Percentiles rank a stretch among this genome's conserved stretches.
Evolutionary conservation across 2,888 invertebrate genomes (phyloP).

Genomic region (Portevinia maculata): DNA sequence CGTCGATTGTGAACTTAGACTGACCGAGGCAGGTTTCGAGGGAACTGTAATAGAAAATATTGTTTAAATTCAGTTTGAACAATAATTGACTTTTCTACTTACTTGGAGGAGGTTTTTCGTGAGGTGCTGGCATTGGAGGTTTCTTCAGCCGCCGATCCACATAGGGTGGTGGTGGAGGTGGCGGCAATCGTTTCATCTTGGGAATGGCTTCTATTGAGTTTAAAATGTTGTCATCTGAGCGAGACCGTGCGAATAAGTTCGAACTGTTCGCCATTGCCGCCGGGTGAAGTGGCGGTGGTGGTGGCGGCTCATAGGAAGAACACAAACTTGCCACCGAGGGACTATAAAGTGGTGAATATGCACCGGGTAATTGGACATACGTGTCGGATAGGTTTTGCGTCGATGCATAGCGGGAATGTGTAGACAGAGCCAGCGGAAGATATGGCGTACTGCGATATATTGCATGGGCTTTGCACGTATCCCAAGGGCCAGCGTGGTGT

Average conservation of each 20-base stretch:
- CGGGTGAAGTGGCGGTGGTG: constrained; percentile 86
- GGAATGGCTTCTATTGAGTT: constrained; percentile 86
- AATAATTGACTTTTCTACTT: constrained; percentile 73
- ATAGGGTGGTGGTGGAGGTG: constrained; percentile 85
- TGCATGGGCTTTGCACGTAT: constrained; percentile 86
- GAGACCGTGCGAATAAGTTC: constrained; percentile 86
- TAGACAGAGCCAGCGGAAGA: constrained; percentile 87
- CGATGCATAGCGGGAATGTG: constrained; percentile 89
- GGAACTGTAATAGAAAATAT: constrained; percentile 78
- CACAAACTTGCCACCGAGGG: constrained; percentile 86
- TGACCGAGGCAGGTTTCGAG: constrained; percentile 78
- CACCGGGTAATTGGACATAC: constrained; percentile 87
- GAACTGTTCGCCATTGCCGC: constrained; percentile 82
- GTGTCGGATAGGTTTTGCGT: constrained; percentile 91
- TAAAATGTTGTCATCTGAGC: constrained; percentile 92
- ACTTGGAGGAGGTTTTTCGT: constrained; percentile 83
- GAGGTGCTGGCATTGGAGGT: constrained; percentile 84
- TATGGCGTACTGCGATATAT: constrained; percentile 93
- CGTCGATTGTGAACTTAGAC: constrained; percentile 61
- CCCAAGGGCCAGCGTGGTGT: constrained; percentile 79
- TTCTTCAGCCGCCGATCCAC: constrained; percentile 81
- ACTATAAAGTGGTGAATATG: constrained; percentile 87
- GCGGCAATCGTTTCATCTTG: constrained; percentile 84
- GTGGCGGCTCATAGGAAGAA: constrained; percentile 87
- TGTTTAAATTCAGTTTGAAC: not conserved